Conservation (phyloP, 1,140 invertebrate genomes). For the Batillaria attramentaria region DNA sequence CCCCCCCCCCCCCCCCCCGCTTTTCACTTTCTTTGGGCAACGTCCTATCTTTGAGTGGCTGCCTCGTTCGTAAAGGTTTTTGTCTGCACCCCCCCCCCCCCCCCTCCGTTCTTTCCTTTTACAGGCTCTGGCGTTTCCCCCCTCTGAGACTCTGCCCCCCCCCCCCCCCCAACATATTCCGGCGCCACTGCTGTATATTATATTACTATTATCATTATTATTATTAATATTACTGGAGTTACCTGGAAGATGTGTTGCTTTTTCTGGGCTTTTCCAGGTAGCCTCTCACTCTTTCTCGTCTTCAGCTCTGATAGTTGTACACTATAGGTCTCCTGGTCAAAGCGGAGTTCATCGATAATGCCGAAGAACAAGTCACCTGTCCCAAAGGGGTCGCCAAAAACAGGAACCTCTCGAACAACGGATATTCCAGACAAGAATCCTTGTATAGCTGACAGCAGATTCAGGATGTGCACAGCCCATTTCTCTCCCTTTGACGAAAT, state of each 20-base stretch:
- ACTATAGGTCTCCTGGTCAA: constrained; percentile 57
- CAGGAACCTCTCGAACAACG: constrained; percentile 61
- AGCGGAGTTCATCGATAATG: constrained; percentile 65
- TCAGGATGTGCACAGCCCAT: constrained; percentile 64
- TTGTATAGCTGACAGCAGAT: constrained; percentile 52
- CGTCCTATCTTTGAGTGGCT: too few species aligned
- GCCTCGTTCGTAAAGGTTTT: too few species aligned
- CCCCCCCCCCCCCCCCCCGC: too few species aligned
- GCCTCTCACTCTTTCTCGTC: constrained; percentile 51
- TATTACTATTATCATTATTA: too few species aligned
- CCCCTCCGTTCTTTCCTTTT: too few species aligned
- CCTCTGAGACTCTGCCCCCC: too few species aligned
- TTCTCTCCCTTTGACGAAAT: constrained; percentile 63
- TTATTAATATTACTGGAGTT: too few species aligned
- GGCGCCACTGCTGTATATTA: too few species aligned
- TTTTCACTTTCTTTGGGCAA: too few species aligned
- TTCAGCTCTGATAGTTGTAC: constrained; percentile 63
- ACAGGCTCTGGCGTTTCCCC: too few species aligned
- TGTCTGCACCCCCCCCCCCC: too few species aligned
- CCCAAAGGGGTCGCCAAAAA: constrained; percentile 66
- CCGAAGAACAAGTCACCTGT: constrained; percentile 60
- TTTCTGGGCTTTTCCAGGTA: constrained; percentile 59
- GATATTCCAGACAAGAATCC: constrained; percentile 52
- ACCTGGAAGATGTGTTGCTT: constrained; percentile 55
- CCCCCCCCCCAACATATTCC: too few species aligned